A percentile compares a stretch with the other conserved stretches of the same genome.
These are phyloP conservation scores for Lobophora halterata DNA, from an alignment of 2,888 invertebrate genomes.

Conservation along the genomic window DNA sequence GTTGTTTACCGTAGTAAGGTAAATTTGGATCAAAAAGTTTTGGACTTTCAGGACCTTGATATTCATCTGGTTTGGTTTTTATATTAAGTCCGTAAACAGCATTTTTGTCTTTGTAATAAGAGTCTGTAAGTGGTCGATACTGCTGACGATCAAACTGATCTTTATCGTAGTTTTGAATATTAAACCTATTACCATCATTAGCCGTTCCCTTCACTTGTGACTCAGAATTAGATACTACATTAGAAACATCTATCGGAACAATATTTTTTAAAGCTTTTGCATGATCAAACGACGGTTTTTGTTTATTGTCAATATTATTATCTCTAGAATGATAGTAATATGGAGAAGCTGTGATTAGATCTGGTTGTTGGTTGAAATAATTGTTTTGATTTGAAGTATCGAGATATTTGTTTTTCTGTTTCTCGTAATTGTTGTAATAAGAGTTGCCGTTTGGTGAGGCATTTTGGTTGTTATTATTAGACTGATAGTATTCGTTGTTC, in stretches of 20 bases:
- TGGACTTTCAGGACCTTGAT: constrained; percentile 40
- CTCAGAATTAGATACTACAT: constrained; percentile 62
- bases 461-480: constrained; percentile 21
- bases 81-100: constrained; percentile 59
- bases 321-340: constrained; percentile 56
- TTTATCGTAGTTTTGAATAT: constrained; percentile 48
- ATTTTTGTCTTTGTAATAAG: constrained; percentile 72
- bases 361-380: constrained; percentile 48
- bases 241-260: constrained; percentile 71
- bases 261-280: constrained; percentile 74
- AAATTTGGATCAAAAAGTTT: constrained; percentile 50
- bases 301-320: constrained; percentile 47
- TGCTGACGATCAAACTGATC: constrained; percentile 59
- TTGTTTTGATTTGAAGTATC: constrained; percentile 43
- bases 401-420: constrained; percentile 48
- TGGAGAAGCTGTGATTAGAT: constrained; percentile 61
- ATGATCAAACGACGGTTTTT: constrained; percentile 68
- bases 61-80: constrained; percentile 60
- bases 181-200: constrained; percentile 45
- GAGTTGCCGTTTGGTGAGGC: constrained; percentile 30
- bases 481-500: constrained; percentile 39
- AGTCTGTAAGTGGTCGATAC: constrained; percentile 59
- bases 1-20: constrained; percentile 49
- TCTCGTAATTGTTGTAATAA: constrained; percentile 49
- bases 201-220: constrained; percentile 41